phyloP scores from a whole-genome alignment of 2,888 invertebrate species.

The Myathropa florea region DNA sequence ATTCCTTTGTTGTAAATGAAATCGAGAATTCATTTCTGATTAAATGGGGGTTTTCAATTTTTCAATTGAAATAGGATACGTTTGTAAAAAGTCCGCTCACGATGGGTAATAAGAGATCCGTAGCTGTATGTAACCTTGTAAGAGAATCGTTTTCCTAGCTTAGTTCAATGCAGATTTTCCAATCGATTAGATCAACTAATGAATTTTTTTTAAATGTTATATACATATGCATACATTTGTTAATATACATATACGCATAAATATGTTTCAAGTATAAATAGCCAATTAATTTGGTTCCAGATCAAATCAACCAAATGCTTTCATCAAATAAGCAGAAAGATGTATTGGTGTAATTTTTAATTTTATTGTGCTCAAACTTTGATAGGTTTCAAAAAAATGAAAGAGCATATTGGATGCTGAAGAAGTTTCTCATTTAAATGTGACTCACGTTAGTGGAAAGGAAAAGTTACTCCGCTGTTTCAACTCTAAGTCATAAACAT shows the following conservation, averaged over 20 bases:
- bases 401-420: background rate
- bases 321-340: no score
- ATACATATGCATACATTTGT: no score
- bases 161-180: background rate
- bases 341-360: no score
- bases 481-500: background rate
- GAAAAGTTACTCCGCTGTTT: background rate
- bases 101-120: background rate
- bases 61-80: background rate
- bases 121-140: background rate
- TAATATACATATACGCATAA: no score
- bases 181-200: background rate
- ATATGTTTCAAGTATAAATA: no score
- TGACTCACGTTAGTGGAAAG: background rate
- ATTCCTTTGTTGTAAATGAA: conserved; percentile 22
- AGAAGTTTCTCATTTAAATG: background rate
- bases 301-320: no score
- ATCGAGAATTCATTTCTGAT: background rate
- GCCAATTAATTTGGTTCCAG: no score
- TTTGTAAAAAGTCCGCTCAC: background rate
- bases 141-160: background rate
- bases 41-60: background rate
- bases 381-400: background rate
- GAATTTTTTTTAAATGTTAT: background rate
- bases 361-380: no score